These are phyloP conservation scores for Clytia hemisphaerica DNA, from an alignment of 30 jellyfish, hydroid and myxozoan species.

Conservation along the genomic window DNA sequence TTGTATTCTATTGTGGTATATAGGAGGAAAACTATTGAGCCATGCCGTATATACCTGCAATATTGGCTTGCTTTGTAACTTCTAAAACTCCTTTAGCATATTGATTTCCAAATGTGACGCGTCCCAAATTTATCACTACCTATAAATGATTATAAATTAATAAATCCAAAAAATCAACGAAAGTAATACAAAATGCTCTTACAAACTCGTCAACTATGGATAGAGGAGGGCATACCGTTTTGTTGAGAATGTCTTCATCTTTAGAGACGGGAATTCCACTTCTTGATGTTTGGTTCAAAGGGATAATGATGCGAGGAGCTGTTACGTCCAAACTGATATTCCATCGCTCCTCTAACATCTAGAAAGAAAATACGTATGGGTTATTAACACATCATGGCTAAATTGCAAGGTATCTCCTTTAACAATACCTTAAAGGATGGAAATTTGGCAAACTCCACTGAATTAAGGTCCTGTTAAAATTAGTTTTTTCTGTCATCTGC, in stretches of 20 bases:
- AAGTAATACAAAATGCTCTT: too few relatives aligned
- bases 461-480: too few relatives aligned
- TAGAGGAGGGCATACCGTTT: background rate
- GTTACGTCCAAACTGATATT: slow-evolving; percentile 64
- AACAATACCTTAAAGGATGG: too few relatives aligned
- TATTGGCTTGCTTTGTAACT: background rate
- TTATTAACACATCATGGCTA: too few relatives aligned
- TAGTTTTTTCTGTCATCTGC: too few relatives aligned
- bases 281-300: slow-evolving; percentile 7
- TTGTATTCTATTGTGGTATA: too few relatives aligned
- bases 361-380: too few relatives aligned
- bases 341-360: slow-evolving; percentile 68
- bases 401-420: too few relatives aligned
- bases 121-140: slow-evolving; percentile 83
- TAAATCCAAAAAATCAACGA: background rate
- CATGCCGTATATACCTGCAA: background rate
- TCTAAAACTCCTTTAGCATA: slow-evolving; percentile 1
- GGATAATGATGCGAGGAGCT: slow-evolving; percentile 74
- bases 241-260: background rate
- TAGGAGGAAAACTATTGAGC: too few relatives aligned
- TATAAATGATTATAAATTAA: background rate
- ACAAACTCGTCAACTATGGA: too few relatives aligned
- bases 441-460: too few relatives aligned
- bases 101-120: slow-evolving; percentile 51
- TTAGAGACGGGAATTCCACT: background rate